Base-by-base conservation (phyloP, 2,888 invertebrate genomes). In the Drosophila melanocephala region DNA sequence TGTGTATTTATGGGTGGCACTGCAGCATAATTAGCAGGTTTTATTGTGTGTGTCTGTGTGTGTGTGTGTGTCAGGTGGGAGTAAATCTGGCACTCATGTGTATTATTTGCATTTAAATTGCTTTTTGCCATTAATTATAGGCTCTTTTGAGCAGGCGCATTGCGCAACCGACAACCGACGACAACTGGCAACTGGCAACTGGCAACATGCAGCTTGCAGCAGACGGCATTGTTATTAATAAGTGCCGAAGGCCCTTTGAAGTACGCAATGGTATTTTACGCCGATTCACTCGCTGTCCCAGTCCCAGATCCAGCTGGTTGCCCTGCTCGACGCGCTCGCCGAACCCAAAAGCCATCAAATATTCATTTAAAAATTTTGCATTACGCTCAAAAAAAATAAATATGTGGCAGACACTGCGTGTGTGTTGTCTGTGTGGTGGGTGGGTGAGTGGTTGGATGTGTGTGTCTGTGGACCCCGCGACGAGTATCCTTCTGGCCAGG, bases 31-130 rank as follows among this genome's bases (percentile, higher is more conserved):
- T 73, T 77, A 77, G 67, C 67, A 44, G 72, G 56, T 57, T 16
- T 26, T 1, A 47, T 16, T 60, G 50, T 9, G 19, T 58, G 2
- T 44, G 47, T 53, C 6, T 35, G 5, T 5, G 22, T 32, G 52
- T 39, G 3, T 32, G 5, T 10, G 37, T 44, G 58, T 51, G 30
- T 30, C n/a, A 53, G 60, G 50, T 42, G 63, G 72, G n/a, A 53
- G 55, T 56, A 72, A 68, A 71, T 57, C 67, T 67, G 52, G 60
- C 47, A 57, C 78, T 68, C 59, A 55, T 73, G 75, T 76, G 55
- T 64, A 75, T 75, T 79, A 80, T 79, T 78, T 67, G 69, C 72
- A 70, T 68, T 83, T 78, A 75, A 60, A 79, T 81, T 62, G 69
- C 58, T 64, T 68, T 75, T 65, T 60, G 52, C 19, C 68, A 72